A percentile compares a stretch with the other conserved stretches of the same genome.
phyloP scores from a whole-genome alignment of 2,888 invertebrate genomes.

The Deilephila elpenor region DNA sequence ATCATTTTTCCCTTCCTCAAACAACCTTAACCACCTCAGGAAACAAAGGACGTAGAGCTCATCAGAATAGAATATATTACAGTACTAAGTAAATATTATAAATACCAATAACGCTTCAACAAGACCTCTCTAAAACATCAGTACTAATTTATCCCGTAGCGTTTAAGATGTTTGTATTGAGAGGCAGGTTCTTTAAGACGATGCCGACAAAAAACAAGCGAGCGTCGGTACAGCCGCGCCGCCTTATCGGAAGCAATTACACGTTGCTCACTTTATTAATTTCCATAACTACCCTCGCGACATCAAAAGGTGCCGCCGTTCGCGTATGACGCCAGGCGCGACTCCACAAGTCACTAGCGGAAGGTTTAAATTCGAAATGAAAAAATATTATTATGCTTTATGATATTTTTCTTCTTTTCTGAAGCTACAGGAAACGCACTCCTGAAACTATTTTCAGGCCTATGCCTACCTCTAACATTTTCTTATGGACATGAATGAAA shows the following conservation, averaged over 20 bases:
- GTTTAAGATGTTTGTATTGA: constrained; percentile 44
- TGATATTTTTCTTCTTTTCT: too few relatives aligned
- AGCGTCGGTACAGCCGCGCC: constrained; percentile 52
- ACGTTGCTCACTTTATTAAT: constrained; percentile 81
- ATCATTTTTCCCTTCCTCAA: too few relatives aligned
- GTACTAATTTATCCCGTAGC: background rate
- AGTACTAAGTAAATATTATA: background rate
- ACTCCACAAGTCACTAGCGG: constrained; percentile 48
- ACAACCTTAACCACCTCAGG: too few relatives aligned
- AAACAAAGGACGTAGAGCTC: too few relatives aligned
- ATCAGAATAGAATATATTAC: too few relatives aligned
- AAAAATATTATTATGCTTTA: too few relatives aligned
- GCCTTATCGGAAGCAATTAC: constrained; percentile 83
- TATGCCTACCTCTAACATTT: too few relatives aligned
- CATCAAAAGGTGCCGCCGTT: constrained; percentile 76
- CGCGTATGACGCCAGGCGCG: constrained; percentile 55
- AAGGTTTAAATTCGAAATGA: background rate
- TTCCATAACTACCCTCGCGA: constrained; percentile 81
- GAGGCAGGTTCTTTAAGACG: constrained; percentile 56
- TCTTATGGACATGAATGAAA: too few relatives aligned
- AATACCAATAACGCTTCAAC: background rate
- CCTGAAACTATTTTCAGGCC: too few relatives aligned
- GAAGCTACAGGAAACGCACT: too few relatives aligned
- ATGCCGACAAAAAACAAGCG: constrained; percentile 48
- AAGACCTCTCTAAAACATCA: constrained; percentile 1